Evolutionary conservation across 1,140 invertebrate species (phyloP).

Genomic region (Drosophila kurseongensis): DNA sequence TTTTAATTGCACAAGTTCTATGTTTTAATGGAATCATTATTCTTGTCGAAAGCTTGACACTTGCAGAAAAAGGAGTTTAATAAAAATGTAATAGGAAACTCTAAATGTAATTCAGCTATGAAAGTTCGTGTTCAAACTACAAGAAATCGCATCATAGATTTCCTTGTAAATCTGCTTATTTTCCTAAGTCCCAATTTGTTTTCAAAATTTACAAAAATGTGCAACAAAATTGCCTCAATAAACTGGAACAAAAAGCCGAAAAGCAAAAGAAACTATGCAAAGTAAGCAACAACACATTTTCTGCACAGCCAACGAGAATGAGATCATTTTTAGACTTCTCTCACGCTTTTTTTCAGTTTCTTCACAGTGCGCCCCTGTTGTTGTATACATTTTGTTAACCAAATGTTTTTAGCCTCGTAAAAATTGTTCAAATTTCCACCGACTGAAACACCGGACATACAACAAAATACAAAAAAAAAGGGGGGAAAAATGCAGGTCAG

Average conservation of each 20-base stretch:
- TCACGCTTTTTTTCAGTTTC: conserved; percentile 21
- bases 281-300: conserved; percentile 19
- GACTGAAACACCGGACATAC: conserved; percentile 27
- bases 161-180: not conserved
- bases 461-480: conserved; percentile 11
- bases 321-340: conserved; percentile 41
- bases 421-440: conserved; percentile 37
- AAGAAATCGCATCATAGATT: not conserved
- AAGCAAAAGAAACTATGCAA: conserved; percentile 1
- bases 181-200: not conserved
- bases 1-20: no score
- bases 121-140: not conserved
- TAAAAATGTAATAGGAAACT: no score
- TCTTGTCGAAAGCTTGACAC: no score
- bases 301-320: conserved; percentile 31
- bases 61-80: no score
- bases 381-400: conserved; percentile 47
- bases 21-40: no score
- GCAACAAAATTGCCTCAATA: conserved; percentile 24
- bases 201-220: conserved; percentile 9
- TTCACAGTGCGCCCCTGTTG: conserved; percentile 3
- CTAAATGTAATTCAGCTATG: no score
- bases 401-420: conserved; percentile 24
- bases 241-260: not conserved
- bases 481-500: conserved; percentile 29